Evolutionary conservation across 2,888 invertebrate species (phyloP), one percentile per base, ranked within the genome.

Genomic region (Phymatocera aterrima): DNA sequence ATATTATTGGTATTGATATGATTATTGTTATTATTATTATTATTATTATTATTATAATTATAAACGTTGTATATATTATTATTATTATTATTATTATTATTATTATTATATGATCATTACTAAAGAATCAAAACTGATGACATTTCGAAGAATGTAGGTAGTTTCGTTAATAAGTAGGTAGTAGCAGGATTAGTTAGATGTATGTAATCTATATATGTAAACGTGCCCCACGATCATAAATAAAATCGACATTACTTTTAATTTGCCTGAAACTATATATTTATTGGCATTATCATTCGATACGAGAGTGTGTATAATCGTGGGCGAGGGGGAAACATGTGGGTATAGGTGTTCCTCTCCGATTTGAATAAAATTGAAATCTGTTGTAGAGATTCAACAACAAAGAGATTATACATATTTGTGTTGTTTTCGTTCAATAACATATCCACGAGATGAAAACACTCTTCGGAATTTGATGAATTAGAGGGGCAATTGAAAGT

Each of bases 181-280:
- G 85, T 85, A 84, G 85, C 84, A 64, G 8, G n/a, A 8, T 5
- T 40, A 28, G 34, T 85, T 87, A 88, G 85, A 84, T 87, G 86
- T 89, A 84, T 88, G 89, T 89, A 89, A 87, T 88, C 75, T 89
- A 87, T 86, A n/a, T n/a, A 89, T 89, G 89, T 89, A 89, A 87
- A 89, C 89, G 86, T 88, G 84, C 80, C 83, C 85, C 85, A 85
- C 85, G 84, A 86, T 83, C 85, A 88, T 87, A 81, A 88, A 88
- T 87, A 87, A 89, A 88, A 85, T 80, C 83, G 83, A 86, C 83
- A 85, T 85, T 87, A 87, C 85, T 88, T 86, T 88, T 86, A 87
- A 6, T n/a, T 72, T 34, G 51, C 10, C 12, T 6, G 60, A 18
- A 28, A 24, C n/a, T n/a, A n/a, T n/a, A 51, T 31, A 51, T 34